Conservation (phyloP, 2,113 vertebrate species). For the Hiodon tergisus region DNA sequence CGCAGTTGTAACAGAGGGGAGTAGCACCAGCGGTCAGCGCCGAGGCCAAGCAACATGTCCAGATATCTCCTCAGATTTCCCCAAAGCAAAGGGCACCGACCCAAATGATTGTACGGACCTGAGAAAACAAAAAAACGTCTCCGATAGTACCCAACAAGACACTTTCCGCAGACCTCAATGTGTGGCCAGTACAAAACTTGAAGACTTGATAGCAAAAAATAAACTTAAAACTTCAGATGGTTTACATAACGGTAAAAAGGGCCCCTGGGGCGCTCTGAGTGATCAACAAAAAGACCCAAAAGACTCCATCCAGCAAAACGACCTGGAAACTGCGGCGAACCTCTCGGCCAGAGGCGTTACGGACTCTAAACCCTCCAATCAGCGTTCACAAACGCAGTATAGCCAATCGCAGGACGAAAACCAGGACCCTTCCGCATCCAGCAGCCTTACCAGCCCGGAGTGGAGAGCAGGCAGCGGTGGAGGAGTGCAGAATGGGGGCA, state of each 20-base stretch:
- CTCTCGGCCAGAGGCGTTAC: constrained; percentile 57
- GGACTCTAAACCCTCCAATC: constrained; percentile 55
- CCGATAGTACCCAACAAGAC: constrained; percentile 43
- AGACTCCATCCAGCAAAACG: constrained; percentile 33
- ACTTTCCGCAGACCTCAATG: constrained; percentile 54
- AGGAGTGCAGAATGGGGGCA: constrained; percentile 49
- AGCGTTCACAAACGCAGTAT: constrained; percentile 52
- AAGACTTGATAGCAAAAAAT: constrained; percentile 61
- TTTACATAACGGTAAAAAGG: constrained; percentile 66
- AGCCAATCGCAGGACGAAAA: constrained; percentile 70
- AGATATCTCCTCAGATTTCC: constrained; percentile 47
- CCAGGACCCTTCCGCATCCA: constrained; percentile 61
- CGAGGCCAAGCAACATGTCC: constrained; percentile 61
- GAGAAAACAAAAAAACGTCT: constrained; percentile 48
- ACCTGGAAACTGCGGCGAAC: constrained; percentile 51
- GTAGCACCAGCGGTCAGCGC: constrained; percentile 47
- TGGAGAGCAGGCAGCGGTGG: constrained; percentile 44
- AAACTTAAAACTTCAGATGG: constrained; percentile 53
- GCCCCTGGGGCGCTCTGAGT: constrained; percentile 26
- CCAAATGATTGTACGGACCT: constrained; percentile 69
- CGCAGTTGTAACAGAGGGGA: constrained; percentile 45
- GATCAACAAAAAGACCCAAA: constrained; percentile 34
- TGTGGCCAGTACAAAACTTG: constrained; percentile 67
- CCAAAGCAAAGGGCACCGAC: constrained; percentile 46
- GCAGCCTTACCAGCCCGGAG: constrained; percentile 57